Base-by-base conservation (phyloP, 1,140 invertebrate species). In the Idris sp. region DNA sequence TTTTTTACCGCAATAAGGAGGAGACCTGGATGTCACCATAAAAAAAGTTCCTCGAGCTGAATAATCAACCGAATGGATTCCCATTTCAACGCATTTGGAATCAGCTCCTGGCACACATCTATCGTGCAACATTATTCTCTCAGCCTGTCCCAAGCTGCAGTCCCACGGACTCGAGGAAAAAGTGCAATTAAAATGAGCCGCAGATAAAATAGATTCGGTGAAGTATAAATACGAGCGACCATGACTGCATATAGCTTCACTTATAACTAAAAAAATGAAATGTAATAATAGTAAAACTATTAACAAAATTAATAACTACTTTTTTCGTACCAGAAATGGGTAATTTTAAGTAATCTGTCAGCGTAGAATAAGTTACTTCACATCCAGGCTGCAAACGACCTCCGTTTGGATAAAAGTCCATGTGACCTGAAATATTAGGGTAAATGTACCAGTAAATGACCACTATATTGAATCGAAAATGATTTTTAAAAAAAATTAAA, bases 381-480 rank as follows among this genome's bases (percentile, higher is more conserved):
- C 90, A 91, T 0, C 90, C 90, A 0, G 89, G 90, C 72, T 91
- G 90, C 38, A 84, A 84, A 83, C 86, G 89, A n/a, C 90, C 90
- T 5, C 92, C 92, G 68, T 93, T 93, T 0, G 91, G 91, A 78
- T 92, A 93, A 82, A 92, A 93, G 77, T 93, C 92, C 18, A 89
- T 86, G 64, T 92, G 87, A 25, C 91, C 92, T 88, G 7, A 58
- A 19, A 10, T 36, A n/a, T 22, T 13, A 31, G 49, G 19, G 25
- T 9, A n/a, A 56, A 40, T 18, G 26, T 38, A 25, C 8, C 7
- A n/a, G n/a, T n/a, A n/a, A n/a, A n/a, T n/a, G n/a, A n/a, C n/a
- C n/a, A n/a, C n/a, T n/a, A n/a, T n/a, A n/a, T n/a, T n/a, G n/a
- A n/a, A n/a, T n/a, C n/a, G n/a, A n/a, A n/a, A n/a, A n/a, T n/a